phyloP scores from a whole-genome alignment of 2,113 vertebrate genomes.

The Gymnocephalus cernua region DNA sequence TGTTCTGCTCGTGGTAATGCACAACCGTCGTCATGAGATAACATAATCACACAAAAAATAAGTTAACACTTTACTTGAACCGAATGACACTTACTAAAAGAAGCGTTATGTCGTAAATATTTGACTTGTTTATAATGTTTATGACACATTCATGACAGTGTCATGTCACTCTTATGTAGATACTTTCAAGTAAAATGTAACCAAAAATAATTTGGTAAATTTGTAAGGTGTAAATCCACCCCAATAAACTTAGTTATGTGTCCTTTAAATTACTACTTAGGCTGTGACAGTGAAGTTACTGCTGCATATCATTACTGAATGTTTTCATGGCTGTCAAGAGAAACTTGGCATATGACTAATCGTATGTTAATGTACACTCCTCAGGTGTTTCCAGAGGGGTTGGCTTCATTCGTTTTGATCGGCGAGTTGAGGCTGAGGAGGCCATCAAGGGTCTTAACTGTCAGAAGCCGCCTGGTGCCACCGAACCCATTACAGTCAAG shows the following conservation, averaged over 20 bases:
- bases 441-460: constrained; percentile 99
- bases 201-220: not conserved
- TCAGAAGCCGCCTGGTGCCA: constrained; percentile 95
- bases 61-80: too few relatives aligned
- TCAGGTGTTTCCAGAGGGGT: constrained; percentile 96
- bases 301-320: not conserved
- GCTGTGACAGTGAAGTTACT: not conserved
- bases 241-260: not conserved
- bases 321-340: not conserved
- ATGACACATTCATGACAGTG: too few relatives aligned
- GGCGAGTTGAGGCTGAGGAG: constrained; percentile 97
- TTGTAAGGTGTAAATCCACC: not conserved
- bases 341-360: not conserved
- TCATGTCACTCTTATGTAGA: too few relatives aligned
- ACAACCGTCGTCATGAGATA: not conserved
- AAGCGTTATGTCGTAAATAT: too few relatives aligned
- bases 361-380: not conserved
- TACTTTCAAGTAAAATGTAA: too few relatives aligned
- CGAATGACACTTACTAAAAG: too few relatives aligned
- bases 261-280: not conserved
- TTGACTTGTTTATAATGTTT: too few relatives aligned
- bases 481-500: constrained; percentile 98
- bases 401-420: constrained; percentile 98
- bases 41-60: too few relatives aligned
- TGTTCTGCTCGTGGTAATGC: too few relatives aligned